Base-by-base conservation (phyloP, 2,888 invertebrate species). In the Cryptocephalus primarius region DNA sequence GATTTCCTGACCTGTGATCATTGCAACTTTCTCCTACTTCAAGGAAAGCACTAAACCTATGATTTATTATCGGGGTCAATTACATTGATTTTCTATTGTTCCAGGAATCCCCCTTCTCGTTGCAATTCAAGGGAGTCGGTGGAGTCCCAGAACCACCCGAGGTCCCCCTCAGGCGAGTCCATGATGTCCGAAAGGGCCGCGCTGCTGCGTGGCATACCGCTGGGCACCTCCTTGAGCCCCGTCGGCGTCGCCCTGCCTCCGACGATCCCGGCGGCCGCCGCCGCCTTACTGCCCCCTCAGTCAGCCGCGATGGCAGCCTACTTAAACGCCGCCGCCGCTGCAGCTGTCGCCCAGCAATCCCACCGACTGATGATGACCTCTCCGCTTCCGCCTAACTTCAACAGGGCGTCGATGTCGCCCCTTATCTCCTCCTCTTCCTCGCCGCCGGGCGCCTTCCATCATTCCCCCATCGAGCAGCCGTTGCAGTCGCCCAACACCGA, bases 271-370 rank as follows among this genome's bases (percentile, higher is more conserved):
- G 79, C 82, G 31, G 78, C 80, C 9, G 48, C 49, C 12, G 76
- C 77, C 22, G 77, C 80, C 10, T 74, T 85, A 13, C 67, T 86
- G 58, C 86, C 87, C 13, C 83, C 85, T 32, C 87, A 87, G 67
- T 85, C 86, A 4, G 87, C 87, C 2, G 86, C 86, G 2, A 85
- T 88, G 74, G 87, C 87, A 22, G 88, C 87, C 8, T 87, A 87
- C 66, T 75, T 87, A 46, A 82, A 82, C 49, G 83, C 83, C 4
- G 82, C 82, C 6, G 81, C 81, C 8, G 65, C 62, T 1, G 69
- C 67, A 14, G 83, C 82, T 2, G 83, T 82, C 1, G 76, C 75
- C 31, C 83, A 82, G 47, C 81, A 80, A 58, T 85, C 86, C 58
- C 85, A 87, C 68, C 79, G 86, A 47, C 69, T 82, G 43, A 77